Conservation (phyloP, 2,113 vertebrate species). For the Gracilinanus agilis region DNA sequence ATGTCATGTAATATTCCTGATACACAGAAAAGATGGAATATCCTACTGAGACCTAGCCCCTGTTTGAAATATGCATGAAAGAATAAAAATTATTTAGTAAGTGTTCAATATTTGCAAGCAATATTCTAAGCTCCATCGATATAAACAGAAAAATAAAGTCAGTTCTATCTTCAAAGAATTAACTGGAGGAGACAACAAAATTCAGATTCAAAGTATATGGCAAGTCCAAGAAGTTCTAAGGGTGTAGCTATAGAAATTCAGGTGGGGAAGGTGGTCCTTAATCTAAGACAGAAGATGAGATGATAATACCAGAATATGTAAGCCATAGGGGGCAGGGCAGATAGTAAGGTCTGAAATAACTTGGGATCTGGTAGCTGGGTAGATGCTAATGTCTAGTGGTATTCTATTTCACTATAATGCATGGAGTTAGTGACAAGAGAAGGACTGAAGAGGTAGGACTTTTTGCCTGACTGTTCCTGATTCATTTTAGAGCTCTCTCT, state of each 20-base stretch:
- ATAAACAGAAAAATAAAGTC: neutral
- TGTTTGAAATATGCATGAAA: neutral
- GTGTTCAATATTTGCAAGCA: neutral
- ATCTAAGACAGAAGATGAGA: neutral
- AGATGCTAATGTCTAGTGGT: neutral
- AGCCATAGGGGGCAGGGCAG: neutral
- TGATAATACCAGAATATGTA: neutral
- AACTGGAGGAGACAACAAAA: neutral
- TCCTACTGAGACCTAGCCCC: no score
- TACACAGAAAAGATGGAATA: neutral
- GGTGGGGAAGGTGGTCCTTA: neutral
- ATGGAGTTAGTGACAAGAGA: neutral
- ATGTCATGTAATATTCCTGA: neutral
- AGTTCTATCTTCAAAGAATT: neutral
- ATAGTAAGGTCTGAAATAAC: neutral
- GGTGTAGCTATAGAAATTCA: neutral
- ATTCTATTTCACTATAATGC: neutral
- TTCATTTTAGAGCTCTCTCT: neutral
- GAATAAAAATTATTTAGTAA: neutral
- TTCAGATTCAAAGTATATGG: neutral
- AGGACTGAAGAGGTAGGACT: neutral
- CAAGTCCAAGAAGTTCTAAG: neutral
- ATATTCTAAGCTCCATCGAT: neutral
- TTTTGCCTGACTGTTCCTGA: neutral
- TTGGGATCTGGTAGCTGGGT: neutral